Base-by-base conservation (phyloP, 2,113 vertebrate genomes). In the Ibidorhyncha struthersii region DNA sequence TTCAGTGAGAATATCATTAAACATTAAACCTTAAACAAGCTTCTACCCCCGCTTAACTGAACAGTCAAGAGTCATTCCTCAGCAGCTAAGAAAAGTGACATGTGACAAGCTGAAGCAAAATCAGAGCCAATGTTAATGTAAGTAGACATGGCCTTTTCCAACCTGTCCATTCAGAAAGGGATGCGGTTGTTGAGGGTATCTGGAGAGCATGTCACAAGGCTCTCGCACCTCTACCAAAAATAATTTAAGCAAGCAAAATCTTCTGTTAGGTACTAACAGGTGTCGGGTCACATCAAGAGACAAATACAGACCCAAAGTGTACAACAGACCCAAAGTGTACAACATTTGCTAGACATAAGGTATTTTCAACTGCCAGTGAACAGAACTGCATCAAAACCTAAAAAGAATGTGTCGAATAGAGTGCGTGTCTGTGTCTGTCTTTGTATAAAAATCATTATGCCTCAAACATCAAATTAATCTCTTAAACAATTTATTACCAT, bases 21-120 rank as follows among this genome's bases (percentile, higher is more conserved):
- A 90, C 47, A 58, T n/a, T 86, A 78, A 87, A 81, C 38, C 27
- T 26, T 38, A 77, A 97, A 84, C 52, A 94, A 93, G 73, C 52
- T 55, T 81, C 90, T 74, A 62, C 26, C 50, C 84, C 61, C 0
- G 0, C 74, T 77, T 79, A 90, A 84, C 47, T 71, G 81, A 97
- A 56, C 76, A 87, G 82, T 52, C 81, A 86, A 50, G 45, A 92
- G 40, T 40, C 74, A 72, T 71, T 79, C 47, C 82, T 95, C 77
- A 30, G 36, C 72, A 74, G 43, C 61, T 32, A 82, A 91, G 77
- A 34, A 76, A 95, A 89, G 76, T 18, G 5, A 53, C 17, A 17
- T 45, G 62, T 66, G 86, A 96, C 58, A 93, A 83, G 63, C 40
- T 77, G 43, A 95, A 94, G 58, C 32, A 90, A 83, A 96, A 86